Evolutionary conservation across 1,140 invertebrate genomes (phyloP), one percentile per base, ranked within the genome.

Genomic region (Drosophila albomicans): DNA sequence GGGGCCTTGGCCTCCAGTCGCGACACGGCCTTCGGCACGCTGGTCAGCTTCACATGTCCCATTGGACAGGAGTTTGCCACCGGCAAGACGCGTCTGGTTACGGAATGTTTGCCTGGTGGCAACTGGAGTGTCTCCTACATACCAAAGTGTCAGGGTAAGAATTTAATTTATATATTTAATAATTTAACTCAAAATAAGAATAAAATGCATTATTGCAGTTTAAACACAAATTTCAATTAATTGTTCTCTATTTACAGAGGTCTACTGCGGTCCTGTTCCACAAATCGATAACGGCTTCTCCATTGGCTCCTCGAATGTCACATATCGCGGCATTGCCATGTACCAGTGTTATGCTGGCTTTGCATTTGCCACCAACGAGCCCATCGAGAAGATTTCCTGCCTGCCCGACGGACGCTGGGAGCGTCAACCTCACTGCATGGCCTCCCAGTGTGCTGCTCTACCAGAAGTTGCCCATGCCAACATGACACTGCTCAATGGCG

Each of bases 271-370:
- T 59, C 98, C 98, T 35, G 98, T 99, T 25, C 98, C 98, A 64
- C 98, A 99, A 94, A 99, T 99, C 66, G 97, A 98, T 82, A 99
- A 99, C 92, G 98, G 98, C 51, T 99, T 99, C 92, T 99, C 98
- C 0, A 98, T 98, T 90, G 97, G 96, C 52, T 98, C 98, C 1
- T 96, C 97, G 0, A 99, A 99, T 92, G 98, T 99, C 2, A 99
- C 98, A 0, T 99, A 98, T 82, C 95, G 95, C 71, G 98, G 98
- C 10, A 94, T 98, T 76, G 98, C 98, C 20, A 98, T 97, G 75
- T 99, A 99, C 92, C 97, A 98, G 86, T 99, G 98, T 93, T 99
- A 99, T 89, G 98, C 98, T 43, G 98, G 98, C 35, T 99, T 99
- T 92, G 97, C 96, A 62, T 99, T 99, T 88, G 95, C 97, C 4